phyloP scores from a whole-genome alignment of 1,140 invertebrate genomes.

The Lanistes nyassanus region DNA sequence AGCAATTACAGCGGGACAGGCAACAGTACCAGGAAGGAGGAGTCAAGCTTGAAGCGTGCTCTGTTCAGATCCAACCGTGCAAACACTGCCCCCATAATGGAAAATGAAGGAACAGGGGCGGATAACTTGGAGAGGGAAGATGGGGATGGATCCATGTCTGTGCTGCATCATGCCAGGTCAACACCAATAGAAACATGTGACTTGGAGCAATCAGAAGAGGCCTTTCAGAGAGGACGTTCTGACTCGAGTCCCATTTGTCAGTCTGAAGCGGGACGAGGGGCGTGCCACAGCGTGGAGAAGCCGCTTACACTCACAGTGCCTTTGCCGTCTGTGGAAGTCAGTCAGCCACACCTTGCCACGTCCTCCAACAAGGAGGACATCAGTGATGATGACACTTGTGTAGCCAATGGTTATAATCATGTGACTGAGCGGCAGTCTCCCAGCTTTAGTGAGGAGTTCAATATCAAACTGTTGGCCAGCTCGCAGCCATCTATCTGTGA shows the following conservation, averaged over 20 bases:
- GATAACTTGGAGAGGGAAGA: too few relatives aligned
- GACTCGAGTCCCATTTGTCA: too few relatives aligned
- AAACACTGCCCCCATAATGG: slow-evolving; percentile 29
- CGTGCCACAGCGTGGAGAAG: too few relatives aligned
- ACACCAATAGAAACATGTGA: too few relatives aligned
- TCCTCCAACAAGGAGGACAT: slow-evolving; percentile 41
- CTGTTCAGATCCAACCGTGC: slow-evolving; percentile 27
- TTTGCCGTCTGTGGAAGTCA: not conserved
- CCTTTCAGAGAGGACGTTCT: too few relatives aligned
- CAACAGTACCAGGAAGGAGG: slow-evolving; percentile 19
- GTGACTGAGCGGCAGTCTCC: slow-evolving; percentile 30
- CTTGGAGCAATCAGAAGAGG: too few relatives aligned
- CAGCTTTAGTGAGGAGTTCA: not conserved
- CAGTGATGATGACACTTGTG: slow-evolving; percentile 54
- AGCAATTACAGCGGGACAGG: not conserved
- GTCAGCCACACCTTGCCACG: not conserved
- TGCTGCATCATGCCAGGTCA: too few relatives aligned
- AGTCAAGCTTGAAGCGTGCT: slow-evolving; percentile 30
- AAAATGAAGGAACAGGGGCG: not conserved
- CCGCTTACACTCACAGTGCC: too few relatives aligned
- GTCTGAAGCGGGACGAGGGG: too few relatives aligned
- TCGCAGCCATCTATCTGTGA: too few relatives aligned
- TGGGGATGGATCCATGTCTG: too few relatives aligned
- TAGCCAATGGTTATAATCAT: slow-evolving; percentile 55
- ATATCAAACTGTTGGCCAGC: too few relatives aligned